phyloP scores from a whole-genome alignment of 2,797 vertebrate species.

The Rhinatrema bivittatum region DNA sequence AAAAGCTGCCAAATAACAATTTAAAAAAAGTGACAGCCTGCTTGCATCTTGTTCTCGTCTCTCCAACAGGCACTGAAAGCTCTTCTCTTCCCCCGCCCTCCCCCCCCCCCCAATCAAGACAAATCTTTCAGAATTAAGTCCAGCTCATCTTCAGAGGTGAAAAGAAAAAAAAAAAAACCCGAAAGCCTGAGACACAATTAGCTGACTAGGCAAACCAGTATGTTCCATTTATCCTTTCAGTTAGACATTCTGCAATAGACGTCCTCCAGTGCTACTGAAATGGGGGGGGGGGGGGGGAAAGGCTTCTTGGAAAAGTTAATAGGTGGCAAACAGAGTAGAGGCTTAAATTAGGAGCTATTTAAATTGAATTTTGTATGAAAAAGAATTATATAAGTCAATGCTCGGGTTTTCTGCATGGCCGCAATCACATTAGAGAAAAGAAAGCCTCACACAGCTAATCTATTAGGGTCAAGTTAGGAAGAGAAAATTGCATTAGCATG shows the following conservation, averaged over 20 bases:
- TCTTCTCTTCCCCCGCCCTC: no score
- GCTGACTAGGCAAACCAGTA: conserved; percentile 17
- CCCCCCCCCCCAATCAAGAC: conserved; percentile 39
- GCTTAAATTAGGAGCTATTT: conserved; percentile 36
- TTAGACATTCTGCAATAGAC: no score
- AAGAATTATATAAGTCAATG: conserved; percentile 39
- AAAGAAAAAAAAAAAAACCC: conserved; percentile 25
- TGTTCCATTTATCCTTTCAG: background rate
- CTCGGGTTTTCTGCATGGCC: conserved; percentile 24
- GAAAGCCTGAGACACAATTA: conserved; percentile 41
- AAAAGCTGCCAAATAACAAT: no score
- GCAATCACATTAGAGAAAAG: conserved; percentile 32
- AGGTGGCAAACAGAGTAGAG: conserved; percentile 32
- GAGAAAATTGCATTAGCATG: conserved; percentile 41
- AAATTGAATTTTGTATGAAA: conserved; percentile 42
- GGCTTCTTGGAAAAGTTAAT: conserved; percentile 29
- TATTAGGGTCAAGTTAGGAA: conserved; percentile 38
- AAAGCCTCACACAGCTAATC: conserved; percentile 28
- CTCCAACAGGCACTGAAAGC: no score
- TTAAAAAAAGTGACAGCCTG: no score
- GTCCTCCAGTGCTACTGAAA: no score
- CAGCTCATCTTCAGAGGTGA: conserved; percentile 32
- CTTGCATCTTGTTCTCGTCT: no score
- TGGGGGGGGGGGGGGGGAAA: no score
- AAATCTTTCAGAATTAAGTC: conserved; percentile 42